Conservation (phyloP, 2,113 vertebrate species). For the Mustelus asterias region DNA sequence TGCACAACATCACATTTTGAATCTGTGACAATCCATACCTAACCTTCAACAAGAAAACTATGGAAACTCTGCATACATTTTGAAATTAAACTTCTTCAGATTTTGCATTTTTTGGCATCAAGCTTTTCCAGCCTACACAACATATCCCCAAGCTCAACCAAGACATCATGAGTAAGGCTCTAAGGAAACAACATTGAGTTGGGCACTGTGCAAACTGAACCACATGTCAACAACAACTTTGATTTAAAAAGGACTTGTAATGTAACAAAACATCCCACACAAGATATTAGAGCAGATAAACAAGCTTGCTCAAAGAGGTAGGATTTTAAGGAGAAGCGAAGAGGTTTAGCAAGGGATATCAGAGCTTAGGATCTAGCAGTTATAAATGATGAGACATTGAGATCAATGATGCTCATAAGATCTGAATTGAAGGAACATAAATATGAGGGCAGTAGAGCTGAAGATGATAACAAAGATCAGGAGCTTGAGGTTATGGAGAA, state of each 20-base stretch:
- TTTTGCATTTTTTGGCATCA: background rate
- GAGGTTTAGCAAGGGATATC: background rate
- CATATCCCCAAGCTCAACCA: background rate
- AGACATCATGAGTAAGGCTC: background rate
- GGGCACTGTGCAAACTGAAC: background rate
- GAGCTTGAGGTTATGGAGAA: background rate
- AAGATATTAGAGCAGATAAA: too few species aligned
- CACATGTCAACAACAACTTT: too few species aligned
- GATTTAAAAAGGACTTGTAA: too few species aligned
- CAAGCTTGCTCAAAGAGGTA: too few species aligned
- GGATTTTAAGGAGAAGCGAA: background rate
- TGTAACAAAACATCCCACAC: too few species aligned
- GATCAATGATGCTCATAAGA: background rate
- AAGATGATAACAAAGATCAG: background rate
- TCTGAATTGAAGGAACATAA: background rate
- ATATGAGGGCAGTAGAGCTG: background rate
- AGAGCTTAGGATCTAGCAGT: background rate
- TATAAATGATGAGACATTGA: background rate
- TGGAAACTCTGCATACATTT: background rate
- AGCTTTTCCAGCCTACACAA: background rate
- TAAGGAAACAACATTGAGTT: background rate
- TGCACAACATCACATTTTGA: background rate
- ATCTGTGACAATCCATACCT: background rate
- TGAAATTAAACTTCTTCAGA: background rate
- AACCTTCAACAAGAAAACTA: background rate